These are phyloP conservation scores for Polypedilum vanderplanki DNA, from an alignment of 1,140 invertebrate species.

Conservation along the genomic window DNA sequence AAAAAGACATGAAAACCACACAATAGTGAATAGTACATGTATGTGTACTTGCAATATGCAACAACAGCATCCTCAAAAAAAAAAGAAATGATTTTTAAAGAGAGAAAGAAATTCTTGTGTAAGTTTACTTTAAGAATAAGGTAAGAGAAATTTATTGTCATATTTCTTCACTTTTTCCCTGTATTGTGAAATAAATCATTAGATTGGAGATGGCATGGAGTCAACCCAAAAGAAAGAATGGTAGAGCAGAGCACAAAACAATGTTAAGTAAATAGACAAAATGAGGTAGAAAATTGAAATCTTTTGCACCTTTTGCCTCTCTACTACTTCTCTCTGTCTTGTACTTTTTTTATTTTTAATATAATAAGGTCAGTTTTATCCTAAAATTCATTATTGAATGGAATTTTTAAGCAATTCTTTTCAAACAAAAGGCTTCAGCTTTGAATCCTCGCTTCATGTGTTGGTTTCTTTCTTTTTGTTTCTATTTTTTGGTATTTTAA, in stretches of 20 bases:
- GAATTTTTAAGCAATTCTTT: not conserved
- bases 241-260: not conserved
- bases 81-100: not conserved
- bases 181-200: conserved; percentile 14
- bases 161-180: not conserved
- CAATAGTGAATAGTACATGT: too few species aligned
- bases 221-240: conserved; percentile 3
- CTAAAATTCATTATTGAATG: not conserved
- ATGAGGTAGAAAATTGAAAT: conserved; percentile 25
- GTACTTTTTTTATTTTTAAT: not conserved
- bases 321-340: not conserved
- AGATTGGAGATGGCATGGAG: not conserved
- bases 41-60: too few species aligned
- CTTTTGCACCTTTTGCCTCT: conserved; percentile 21
- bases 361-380: conserved; percentile 23
- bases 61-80: not conserved
- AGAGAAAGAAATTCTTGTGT: not conserved
- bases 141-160: conserved; percentile 25
- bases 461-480: too few species aligned
- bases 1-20: too few species aligned
- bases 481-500: too few species aligned
- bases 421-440: not conserved
- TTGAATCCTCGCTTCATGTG: too few species aligned
- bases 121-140: not conserved
- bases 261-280: conserved; percentile 1